These are phyloP conservation scores for Furcifer pardalis DNA, from an alignment of 2,797 vertebrate species.

Conservation along the genomic window DNA sequence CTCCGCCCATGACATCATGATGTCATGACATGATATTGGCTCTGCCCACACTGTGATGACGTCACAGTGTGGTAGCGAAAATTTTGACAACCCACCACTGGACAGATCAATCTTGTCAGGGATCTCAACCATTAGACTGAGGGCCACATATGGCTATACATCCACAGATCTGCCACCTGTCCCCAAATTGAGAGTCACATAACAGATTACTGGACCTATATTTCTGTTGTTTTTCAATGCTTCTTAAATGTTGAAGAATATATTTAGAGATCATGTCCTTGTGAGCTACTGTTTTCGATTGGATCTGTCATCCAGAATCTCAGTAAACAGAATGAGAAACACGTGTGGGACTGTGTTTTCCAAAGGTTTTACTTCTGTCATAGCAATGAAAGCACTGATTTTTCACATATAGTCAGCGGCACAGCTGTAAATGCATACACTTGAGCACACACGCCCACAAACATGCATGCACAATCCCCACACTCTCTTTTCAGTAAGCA, in stretches of 20 bases:
- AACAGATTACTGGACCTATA: conserved; percentile 36
- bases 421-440: conserved; percentile 65
- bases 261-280: conserved; percentile 71
- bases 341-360: conserved; percentile 53
- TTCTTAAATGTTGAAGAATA: conserved; percentile 63
- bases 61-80: too few species aligned
- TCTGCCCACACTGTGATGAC: too few species aligned
- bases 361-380: conserved; percentile 63
- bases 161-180: not conserved
- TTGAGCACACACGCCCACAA: conserved; percentile 3
- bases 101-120: not conserved
- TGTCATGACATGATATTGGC: too few species aligned
- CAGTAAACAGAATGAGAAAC: conserved; percentile 66
- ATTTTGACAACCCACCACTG: too few species aligned
- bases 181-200: not conserved
- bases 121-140: not conserved
- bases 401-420: conserved; percentile 71
- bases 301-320: conserved; percentile 67
- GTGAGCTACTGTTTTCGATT: conserved; percentile 76
- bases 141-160: not conserved
- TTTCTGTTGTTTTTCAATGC: conserved; percentile 41
- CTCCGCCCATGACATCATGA: too few species aligned
- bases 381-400: conserved; percentile 67
- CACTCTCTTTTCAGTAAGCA: conserved; percentile 50
- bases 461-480: too few species aligned